Evolutionary conservation across 2,797 vertebrate species (phyloP), one percentile per base, ranked within the genome.

Genomic region (Ficedula albicollis): DNA sequence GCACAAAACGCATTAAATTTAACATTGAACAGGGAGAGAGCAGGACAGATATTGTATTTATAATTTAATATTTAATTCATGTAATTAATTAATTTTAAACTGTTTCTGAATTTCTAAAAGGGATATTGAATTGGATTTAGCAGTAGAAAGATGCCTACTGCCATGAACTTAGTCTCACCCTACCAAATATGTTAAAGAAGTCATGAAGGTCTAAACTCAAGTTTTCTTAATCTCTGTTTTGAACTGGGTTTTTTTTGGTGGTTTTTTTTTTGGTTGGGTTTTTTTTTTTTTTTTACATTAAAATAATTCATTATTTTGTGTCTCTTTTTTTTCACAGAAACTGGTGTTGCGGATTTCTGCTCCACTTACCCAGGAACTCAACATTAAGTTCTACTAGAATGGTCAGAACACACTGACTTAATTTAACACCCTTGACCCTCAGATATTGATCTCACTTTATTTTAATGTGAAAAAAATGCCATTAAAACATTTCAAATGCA

Each of bases 291-390:
- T 79, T 54, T 64, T 6, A 68, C 49, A 32, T 44, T 81, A 75
- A 52, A 11, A 59, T 39, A 34, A 69, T 74, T 88, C 4, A 38
- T 86, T 92, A 26, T 66, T 85, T 89, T 90, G 3, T 91, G 27
- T 92, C 12, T 72, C 15, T 80, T 59, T 90, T 93, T 52, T 76
- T 16, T 20, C 77, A 90, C 78, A 97, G 96, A 97, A 97, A 96
- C 69, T 97, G 52, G 82, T 25, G 81, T 55, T 97, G 44, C 4
- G 20, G 51, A 89, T 97, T 95, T 96, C 92, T 81, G 74, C 55
- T 63, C 84, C 94, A 27, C 81, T 97, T 88, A 96, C 77, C 68
- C 46, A 83, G 34, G 89, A 96, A 25, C 67, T 98, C 66, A 93
- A 75, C 67, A 67, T 97, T 38, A 75, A 20, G 16, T 41, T 97